Evolutionary conservation across 2,888 invertebrate species (phyloP), one percentile per base, ranked within the genome.

Genomic region (Drosophila paucipuncta): DNA sequence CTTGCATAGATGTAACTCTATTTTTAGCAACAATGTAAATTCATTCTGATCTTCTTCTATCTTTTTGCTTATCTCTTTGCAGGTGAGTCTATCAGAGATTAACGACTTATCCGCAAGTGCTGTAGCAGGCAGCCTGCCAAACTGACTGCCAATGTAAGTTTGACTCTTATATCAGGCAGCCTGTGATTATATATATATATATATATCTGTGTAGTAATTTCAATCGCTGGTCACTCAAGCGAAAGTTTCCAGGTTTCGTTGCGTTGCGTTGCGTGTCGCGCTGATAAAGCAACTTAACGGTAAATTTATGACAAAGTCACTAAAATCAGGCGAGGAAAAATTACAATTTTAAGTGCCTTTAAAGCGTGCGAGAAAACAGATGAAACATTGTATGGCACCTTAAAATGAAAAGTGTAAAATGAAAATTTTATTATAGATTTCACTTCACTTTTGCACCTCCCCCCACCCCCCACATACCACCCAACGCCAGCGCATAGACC

Each of bases 401-500:
- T 47, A n/a, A 69, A 65, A 76, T 73, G 70, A 75, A 68, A 76
- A 81, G 70, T 87, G 70, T 82, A 66, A 62, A 68, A 35, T 63
- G 55, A 71, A 82, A 76, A 74, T 85, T 82, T 76, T 83, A 79
- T 85, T 87, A 85, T 85, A 85, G 85, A 83, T 85, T 88, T 83
- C 85, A 85, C 85, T 88, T 83, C 85, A 85, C 85, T 87, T 83
- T 76, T 68, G 16, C 22, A 16, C 35, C 22, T 0, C 16, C 22
- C 16, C 18, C 1, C 50, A 1, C 0, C 28, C n/a, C 22, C 1
- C 4, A n/a, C 2, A 0, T 25, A 1, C 16, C 50, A 16, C 4
- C 10, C 22, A 1, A 1, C 4, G 13, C 11, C 22, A 18, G 18
- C 2, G 2, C 68, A 54, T 55, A 50, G 49, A 52, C 30, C 47